Evolutionary conservation across 2,797 vertebrate species (phyloP).

Genomic region (Lepilemur septentrionalis): DNA sequence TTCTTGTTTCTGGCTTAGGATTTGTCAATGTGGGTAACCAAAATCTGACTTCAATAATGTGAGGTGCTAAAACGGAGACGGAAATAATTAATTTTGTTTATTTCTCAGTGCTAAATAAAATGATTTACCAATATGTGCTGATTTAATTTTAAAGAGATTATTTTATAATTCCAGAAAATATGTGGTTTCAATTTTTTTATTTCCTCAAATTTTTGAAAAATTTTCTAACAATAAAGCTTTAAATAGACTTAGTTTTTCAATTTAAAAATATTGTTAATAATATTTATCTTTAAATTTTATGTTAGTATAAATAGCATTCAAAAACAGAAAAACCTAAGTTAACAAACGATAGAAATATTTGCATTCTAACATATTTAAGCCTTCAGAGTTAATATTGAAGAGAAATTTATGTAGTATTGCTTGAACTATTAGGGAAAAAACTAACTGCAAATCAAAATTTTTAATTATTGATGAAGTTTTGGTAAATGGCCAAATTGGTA

Average conservation of each 20-base stretch:
- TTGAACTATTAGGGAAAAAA: conserved; percentile 48
- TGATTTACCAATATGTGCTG: neutral
- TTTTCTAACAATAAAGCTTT: neutral
- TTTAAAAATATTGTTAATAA: conserved; percentile 19
- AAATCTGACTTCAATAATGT: conserved; percentile 68
- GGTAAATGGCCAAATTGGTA: neutral
- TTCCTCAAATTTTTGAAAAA: neutral
- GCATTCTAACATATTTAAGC: neutral
- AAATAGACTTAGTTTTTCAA: neutral
- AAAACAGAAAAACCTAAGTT: neutral
- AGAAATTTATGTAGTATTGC: neutral
- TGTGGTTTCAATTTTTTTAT: neutral
- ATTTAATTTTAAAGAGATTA: neutral
- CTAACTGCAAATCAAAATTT: neutral
- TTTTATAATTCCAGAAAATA: conserved; percentile 44
- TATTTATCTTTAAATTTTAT: conserved; percentile 31
- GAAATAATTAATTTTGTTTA: conserved; percentile 47
- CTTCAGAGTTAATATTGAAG: conserved; percentile 7
- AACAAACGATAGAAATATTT: neutral
- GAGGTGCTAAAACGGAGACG: neutral
- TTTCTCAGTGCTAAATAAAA: conserved; percentile 48
- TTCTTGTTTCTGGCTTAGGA: conserved; percentile 64
- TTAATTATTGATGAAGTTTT: neutral
- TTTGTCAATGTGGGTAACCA: neutral
- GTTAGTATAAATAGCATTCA: conserved; percentile 1